phyloP scores from a whole-genome alignment of 2,113 vertebrate species.

The Channa argus region DNA sequence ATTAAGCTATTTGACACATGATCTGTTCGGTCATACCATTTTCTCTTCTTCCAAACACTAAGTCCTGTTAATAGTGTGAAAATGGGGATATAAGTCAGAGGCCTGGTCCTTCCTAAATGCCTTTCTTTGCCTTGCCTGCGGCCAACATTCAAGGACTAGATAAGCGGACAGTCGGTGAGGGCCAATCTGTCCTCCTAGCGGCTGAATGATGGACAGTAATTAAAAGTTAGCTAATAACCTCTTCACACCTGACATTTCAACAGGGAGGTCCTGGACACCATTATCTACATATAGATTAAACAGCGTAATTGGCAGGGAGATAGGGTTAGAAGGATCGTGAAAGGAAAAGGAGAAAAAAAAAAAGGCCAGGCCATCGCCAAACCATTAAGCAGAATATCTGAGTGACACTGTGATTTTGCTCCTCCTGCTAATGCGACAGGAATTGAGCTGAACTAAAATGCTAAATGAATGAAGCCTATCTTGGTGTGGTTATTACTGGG shows the following conservation, averaged over 20 bases:
- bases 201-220: slow-evolving; percentile 96
- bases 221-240: slow-evolving; percentile 98
- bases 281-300: slow-evolving; percentile 99
- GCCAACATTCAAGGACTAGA: slow-evolving; percentile 66
- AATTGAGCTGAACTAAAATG: slow-evolving; percentile 90
- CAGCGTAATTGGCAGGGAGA: slow-evolving; percentile 93
- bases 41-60: slow-evolving; percentile 45
- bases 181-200: slow-evolving; percentile 81
- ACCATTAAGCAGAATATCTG: slow-evolving; percentile 84
- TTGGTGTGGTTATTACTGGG: slow-evolving; percentile 75
- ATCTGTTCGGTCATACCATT: slow-evolving; percentile 46
- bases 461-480: slow-evolving; percentile 85
- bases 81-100: slow-evolving; percentile 67
- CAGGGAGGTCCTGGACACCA: slow-evolving; percentile 90
- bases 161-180: slow-evolving; percentile 72
- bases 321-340: slow-evolving; percentile 88
- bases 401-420: slow-evolving; percentile 92
- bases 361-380: slow-evolving; percentile 80
- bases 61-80: slow-evolving; percentile 70
- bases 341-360: slow-evolving; percentile 54
- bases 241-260: slow-evolving; percentile 96
- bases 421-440: slow-evolving; percentile 88
- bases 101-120: slow-evolving; percentile 64
- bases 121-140: slow-evolving; percentile 53
- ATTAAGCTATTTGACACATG: slow-evolving; percentile 60